Evolutionary conservation across 2,797 vertebrate genomes (phyloP).

Genomic region (Myotis vivesi): DNA sequence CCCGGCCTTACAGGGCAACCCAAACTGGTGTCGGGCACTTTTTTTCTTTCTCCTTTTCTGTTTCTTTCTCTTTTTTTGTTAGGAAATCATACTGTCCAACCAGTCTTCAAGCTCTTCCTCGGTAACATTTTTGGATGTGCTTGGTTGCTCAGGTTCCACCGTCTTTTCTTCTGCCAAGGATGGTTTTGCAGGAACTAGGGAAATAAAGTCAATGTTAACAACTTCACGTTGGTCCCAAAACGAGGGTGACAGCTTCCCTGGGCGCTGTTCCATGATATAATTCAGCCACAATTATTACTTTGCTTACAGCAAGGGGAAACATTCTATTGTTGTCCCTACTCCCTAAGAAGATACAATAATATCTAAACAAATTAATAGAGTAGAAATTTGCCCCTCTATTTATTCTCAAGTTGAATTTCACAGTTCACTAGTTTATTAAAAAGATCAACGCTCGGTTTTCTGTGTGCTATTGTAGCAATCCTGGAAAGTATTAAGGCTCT

Average conservation of each 20-base stretch:
- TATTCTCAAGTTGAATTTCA: slow-evolving; percentile 12
- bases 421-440: background rate
- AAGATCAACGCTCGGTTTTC: background rate
- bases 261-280: background rate
- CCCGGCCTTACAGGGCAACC: background rate
- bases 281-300: background rate
- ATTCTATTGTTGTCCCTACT: background rate
- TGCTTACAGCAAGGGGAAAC: background rate
- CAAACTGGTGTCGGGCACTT: slow-evolving; percentile 58
- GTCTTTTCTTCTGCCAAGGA: slow-evolving; percentile 69
- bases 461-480: background rate
- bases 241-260: background rate
- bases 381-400: background rate
- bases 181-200: slow-evolving; percentile 65
- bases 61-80: background rate
- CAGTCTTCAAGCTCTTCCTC: slow-evolving; percentile 95
- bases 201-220: slow-evolving; percentile 61
- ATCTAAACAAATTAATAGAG: background rate
- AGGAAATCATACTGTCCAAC: slow-evolving; percentile 96
- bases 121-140: slow-evolving; percentile 76
- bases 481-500: background rate
- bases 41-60: background rate
- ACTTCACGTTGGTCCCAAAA: background rate
- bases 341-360: background rate
- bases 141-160: slow-evolving; percentile 61